phyloP scores from a whole-genome alignment of 1,140 invertebrate genomes.

The Drosophila ficusphila region DNA sequence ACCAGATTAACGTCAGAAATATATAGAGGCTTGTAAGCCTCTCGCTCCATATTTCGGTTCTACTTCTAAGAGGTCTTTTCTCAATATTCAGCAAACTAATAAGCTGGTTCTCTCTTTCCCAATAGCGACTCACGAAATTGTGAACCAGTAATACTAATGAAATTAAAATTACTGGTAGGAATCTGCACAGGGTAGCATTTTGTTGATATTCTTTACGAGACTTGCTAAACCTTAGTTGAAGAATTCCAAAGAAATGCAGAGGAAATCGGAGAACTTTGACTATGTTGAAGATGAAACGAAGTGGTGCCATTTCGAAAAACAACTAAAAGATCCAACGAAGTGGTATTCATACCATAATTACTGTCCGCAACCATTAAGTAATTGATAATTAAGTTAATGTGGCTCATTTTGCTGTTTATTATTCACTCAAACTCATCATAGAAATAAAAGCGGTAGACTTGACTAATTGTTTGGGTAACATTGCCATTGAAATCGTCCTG shows the following conservation, averaged over 20 bases:
- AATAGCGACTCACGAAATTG: not conserved
- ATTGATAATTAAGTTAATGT: constrained; percentile 14
- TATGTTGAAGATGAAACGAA: constrained; percentile 26
- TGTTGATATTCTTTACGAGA: constrained; percentile 11
- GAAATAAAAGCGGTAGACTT: constrained; percentile 53
- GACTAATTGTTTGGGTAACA: constrained; percentile 61
- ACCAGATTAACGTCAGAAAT: constrained; percentile 4
- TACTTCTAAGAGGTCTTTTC: not conserved
- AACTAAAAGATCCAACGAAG: constrained; percentile 14
- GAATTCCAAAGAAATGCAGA: constrained; percentile 26
- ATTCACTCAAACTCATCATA: constrained; percentile 60
- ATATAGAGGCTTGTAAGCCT: not conserved
- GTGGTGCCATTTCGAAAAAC: constrained; percentile 28
- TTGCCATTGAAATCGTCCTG: constrained; percentile 48
- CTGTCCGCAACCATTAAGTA: not conserved
- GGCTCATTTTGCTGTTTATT: constrained; percentile 31
- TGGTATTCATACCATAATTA: not conserved
- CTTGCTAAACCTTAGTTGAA: constrained; percentile 29
- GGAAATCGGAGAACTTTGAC: constrained; percentile 20
- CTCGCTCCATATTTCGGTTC: not conserved
- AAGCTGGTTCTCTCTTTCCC: not conserved
- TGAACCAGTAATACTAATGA: not conserved
- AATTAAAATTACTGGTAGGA: not conserved
- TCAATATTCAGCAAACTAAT: constrained; percentile 8
- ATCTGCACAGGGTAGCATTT: not conserved